Evolutionary conservation across 2,888 invertebrate genomes (phyloP).

Genomic region (Cyclophora punctaria): DNA sequence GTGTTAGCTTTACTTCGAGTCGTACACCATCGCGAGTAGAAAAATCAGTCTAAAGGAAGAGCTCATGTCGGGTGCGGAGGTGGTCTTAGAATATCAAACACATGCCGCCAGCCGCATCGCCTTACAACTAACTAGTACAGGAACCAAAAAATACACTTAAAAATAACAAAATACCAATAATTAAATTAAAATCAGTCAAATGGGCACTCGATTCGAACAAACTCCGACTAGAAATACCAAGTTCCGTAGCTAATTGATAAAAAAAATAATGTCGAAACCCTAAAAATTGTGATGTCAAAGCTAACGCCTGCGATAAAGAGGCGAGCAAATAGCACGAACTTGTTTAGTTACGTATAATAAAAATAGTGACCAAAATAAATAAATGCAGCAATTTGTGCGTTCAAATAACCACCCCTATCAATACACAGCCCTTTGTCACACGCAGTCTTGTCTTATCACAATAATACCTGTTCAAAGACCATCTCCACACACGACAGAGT

Average conservation of each 20-base stretch:
- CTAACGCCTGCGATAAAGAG: no score
- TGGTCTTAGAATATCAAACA: constrained; percentile 32
- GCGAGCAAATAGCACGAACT: constrained; percentile 7
- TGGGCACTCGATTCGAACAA: constrained; percentile 17
- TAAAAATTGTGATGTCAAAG: no score
- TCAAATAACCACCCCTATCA: constrained; percentile 15
- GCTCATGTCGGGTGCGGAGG: constrained; percentile 40
- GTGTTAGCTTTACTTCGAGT: no score
- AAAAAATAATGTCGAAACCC: no score
- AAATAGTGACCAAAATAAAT: constrained; percentile 12
- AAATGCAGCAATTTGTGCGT: constrained; percentile 22
- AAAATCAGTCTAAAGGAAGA: constrained; percentile 61
- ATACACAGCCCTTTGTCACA: constrained; percentile 3
- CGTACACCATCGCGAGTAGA: constrained; percentile 21
- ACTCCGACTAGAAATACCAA: constrained; percentile 18
- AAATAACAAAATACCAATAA: constrained; percentile 27
- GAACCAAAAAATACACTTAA: constrained; percentile 34
- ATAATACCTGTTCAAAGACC: constrained; percentile 32
- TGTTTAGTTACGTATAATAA: no score
- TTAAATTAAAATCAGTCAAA: constrained; percentile 29
- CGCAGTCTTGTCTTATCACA: constrained; percentile 58
- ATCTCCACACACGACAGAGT: constrained; percentile 40
- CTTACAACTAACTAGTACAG: constrained; percentile 50
- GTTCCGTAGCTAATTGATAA: no score
- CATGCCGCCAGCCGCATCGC: constrained; percentile 21